Evolutionary conservation across 2,888 invertebrate species (phyloP).

Genomic region (Furcula furcula): DNA sequence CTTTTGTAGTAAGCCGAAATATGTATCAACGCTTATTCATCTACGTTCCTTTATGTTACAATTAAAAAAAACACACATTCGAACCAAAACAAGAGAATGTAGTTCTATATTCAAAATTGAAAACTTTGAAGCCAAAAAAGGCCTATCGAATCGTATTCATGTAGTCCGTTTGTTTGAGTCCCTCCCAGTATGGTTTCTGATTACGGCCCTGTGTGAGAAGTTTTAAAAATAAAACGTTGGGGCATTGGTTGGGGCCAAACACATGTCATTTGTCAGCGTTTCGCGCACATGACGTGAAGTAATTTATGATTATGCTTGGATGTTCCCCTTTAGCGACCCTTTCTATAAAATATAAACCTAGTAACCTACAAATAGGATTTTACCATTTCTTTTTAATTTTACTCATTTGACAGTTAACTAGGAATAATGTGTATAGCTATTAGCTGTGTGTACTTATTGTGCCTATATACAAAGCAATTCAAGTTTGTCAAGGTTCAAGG

Average conservation of each 20-base stretch:
- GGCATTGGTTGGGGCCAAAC: conserved; percentile 49
- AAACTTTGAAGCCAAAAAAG: conserved; percentile 8
- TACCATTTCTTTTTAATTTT: too few relatives aligned
- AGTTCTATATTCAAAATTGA: conserved; percentile 11
- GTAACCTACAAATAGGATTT: too few relatives aligned
- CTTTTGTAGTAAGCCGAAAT: too few relatives aligned
- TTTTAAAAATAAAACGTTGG: conserved; percentile 57
- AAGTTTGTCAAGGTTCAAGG: too few relatives aligned
- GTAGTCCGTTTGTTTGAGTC: conserved; percentile 16
- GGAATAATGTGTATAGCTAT: too few relatives aligned
- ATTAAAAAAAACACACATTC: too few relatives aligned
- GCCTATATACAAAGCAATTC: too few relatives aligned
- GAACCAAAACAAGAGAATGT: conserved; percentile 4
- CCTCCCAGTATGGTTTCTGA: conserved; percentile 39
- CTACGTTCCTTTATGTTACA: too few relatives aligned
- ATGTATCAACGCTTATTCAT: too few relatives aligned
- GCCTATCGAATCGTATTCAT: conserved; percentile 2
- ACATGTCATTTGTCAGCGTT: conserved; percentile 74
- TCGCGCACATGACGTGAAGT: conserved; percentile 58
- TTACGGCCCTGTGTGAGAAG: conserved; percentile 49
- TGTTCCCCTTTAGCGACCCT: conserved; percentile 44
- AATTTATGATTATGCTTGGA: conserved; percentile 57
- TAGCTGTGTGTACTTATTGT: too few relatives aligned
- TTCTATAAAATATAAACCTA: too few relatives aligned
- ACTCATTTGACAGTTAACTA: too few relatives aligned